Conservation (phyloP, 1,140 invertebrate species). For the Planococcus citri region DNA sequence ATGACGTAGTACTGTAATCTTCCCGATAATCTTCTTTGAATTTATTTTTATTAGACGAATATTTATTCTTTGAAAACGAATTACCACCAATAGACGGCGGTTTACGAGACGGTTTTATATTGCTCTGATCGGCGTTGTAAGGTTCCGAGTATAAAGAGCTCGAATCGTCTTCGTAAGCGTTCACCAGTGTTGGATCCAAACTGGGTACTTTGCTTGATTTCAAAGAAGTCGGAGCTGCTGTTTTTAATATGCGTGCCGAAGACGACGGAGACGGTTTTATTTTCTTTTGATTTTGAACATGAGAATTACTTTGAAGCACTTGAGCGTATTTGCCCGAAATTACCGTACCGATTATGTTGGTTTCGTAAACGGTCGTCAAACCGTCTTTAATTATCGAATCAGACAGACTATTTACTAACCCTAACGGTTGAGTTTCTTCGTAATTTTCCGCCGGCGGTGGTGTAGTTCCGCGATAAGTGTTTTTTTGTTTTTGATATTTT, state of each 20-base stretch:
- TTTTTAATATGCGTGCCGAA: constrained; percentile 49
- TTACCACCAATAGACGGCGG: constrained; percentile 32
- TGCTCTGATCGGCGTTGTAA: neutral
- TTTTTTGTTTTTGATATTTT: constrained; percentile 23
- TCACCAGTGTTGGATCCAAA: constrained; percentile 25
- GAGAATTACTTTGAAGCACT: constrained; percentile 54
- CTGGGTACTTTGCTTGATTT: constrained; percentile 28
- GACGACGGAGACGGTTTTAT: constrained; percentile 49
- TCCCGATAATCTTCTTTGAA: constrained; percentile 18
- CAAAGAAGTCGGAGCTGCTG: constrained; percentile 42
- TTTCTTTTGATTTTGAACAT: constrained; percentile 34
- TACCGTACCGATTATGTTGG: constrained; percentile 73
- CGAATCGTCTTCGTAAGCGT: constrained; percentile 38
- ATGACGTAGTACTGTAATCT: constrained; percentile 18
- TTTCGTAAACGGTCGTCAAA: constrained; percentile 70
- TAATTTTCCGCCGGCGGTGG: neutral
- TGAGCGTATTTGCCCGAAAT: constrained; percentile 77
- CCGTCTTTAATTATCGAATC: constrained; percentile 72
- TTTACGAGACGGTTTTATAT: constrained; percentile 38
- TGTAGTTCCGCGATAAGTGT: neutral
- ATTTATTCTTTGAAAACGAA: constrained; percentile 20
- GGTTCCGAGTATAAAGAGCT: constrained; percentile 34
- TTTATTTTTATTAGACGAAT: constrained; percentile 22
- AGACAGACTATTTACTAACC: constrained; percentile 63
- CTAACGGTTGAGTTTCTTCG: constrained; percentile 47